phyloP scores from a whole-genome alignment of 2,797 vertebrate genomes.

The Brotula barbata region DNA sequence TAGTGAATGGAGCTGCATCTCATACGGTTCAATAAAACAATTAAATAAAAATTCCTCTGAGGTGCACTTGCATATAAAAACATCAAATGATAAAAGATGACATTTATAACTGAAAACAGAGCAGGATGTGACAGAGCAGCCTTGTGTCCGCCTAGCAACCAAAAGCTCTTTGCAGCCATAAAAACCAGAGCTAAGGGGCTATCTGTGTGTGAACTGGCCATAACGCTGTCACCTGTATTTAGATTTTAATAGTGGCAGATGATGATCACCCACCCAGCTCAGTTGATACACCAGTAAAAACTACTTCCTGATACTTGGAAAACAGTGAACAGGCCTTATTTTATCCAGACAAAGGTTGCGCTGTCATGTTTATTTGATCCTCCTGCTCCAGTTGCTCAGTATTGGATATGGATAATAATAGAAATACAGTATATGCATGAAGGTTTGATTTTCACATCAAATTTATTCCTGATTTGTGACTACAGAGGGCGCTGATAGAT shows the following conservation, averaged over 20 bases:
- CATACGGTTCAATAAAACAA: background rate
- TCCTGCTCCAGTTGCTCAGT: too few species aligned
- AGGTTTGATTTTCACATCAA: too few species aligned
- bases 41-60: background rate
- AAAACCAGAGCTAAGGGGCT: constrained; percentile 52
- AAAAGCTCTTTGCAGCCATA: constrained; percentile 62
- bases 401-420: background rate
- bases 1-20: background rate
- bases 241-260: constrained; percentile 56
- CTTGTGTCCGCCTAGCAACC: constrained; percentile 61
- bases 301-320: constrained; percentile 43
- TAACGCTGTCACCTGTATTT: constrained; percentile 60
- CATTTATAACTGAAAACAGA: constrained; percentile 8
- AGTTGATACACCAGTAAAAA: constrained; percentile 24
- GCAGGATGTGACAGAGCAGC: constrained; percentile 36
- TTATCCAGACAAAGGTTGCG: background rate
- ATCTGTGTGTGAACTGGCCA: constrained; percentile 64
- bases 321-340: background rate
- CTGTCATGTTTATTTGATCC: background rate
- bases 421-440: too few species aligned
- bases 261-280: constrained; percentile 34
- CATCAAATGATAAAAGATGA: constrained; percentile 5
- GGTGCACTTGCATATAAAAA: constrained; percentile 11
- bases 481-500: too few species aligned
- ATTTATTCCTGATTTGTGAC: too few species aligned